These are phyloP conservation scores for Epizoanthus stellaris DNA, from an alignment of 92 coral and sea anemone species.

Conservation along the genomic window DNA sequence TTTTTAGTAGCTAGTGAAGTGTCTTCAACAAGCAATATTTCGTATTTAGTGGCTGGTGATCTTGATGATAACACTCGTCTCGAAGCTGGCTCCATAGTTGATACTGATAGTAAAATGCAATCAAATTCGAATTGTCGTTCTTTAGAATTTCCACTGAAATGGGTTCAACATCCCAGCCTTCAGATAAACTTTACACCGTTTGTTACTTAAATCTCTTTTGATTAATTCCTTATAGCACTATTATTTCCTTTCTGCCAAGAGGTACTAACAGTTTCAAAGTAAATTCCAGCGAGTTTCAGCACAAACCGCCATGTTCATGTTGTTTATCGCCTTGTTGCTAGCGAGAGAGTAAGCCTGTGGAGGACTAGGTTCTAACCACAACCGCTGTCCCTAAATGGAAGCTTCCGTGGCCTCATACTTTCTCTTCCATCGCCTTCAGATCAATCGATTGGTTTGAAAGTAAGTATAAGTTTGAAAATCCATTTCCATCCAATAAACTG, in stretches of 20 bases:
- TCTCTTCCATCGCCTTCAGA: slow-evolving; percentile 41
- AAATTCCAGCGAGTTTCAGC: not conserved
- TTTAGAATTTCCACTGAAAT: too few species aligned
- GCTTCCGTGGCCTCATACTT: not conserved
- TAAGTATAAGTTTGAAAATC: slow-evolving; percentile 24
- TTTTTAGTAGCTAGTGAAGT: slow-evolving; percentile 55
- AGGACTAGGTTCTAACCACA: slow-evolving; percentile 2
- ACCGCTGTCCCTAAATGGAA: slow-evolving; percentile 28
- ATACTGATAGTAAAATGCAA: not conserved
- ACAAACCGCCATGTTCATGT: slow-evolving; percentile 17
- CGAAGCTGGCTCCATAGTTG: slow-evolving; percentile 53
- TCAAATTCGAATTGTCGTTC: not conserved
- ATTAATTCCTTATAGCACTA: too few species aligned
- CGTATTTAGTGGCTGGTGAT: slow-evolving; percentile 94
- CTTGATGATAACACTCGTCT: slow-evolving; percentile 85
- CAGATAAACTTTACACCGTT: too few species aligned
- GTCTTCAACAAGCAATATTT: slow-evolving; percentile 88
- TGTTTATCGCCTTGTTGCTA: slow-evolving; percentile 30
- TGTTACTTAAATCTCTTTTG: too few species aligned
- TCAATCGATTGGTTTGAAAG: slow-evolving; percentile 37
- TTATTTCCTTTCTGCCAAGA: not conserved
- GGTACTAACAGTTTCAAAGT: not conserved
- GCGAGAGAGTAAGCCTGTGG: not conserved
- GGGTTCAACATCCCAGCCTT: too few species aligned
- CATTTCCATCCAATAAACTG: slow-evolving; percentile 8